Evolutionary conservation across 2,113 vertebrate genomes (phyloP), one percentile per base, ranked within the genome.

Genomic region (Campylomormyrus numenius): DNA sequence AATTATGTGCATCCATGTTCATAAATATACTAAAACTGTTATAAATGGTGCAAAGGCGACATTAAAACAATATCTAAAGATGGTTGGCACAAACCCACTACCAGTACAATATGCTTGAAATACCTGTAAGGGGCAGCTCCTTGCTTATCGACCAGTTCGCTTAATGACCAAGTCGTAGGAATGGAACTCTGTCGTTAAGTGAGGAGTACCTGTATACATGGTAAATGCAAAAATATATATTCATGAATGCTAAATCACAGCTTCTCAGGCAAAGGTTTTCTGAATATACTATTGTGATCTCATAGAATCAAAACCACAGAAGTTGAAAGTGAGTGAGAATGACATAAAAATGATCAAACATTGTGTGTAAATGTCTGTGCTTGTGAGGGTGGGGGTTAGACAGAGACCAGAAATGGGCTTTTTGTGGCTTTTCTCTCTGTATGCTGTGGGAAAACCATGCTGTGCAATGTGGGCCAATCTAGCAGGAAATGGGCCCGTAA

Each of bases 401-500:
- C 21, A 13, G 87, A 66, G 56, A 88, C 35, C 31, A 62, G 56
- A 66, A 46, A 24, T 17, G 17, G 19, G 42, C 85, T 4, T 27
- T 62, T 1, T 56, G n/a, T 88, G 58, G 9, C 27, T 24, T 11
- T 89, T 90, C 86, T 84, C 90, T 39, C 10, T 89, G 50, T 15
- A 49, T 91, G 66, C 92, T 91, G 11, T 87, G 35, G 53, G 53
- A 92, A 17, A 58, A 87, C 6, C 88, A 19, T 92, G 13, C 45
- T 92, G 35, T 48, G 27, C 90, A 13, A 35, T 45, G 89, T 91
- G 86, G 62, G 46, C 45, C 89, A 90, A 56, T 90, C 24, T 56
- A 87, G 89, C 90, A 91, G 89, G 90, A 90, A 92, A 89, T 85
- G 86, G 83, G 52, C 87, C 42, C 52, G 35, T 89, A 88, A 52